phyloP scores from a whole-genome alignment of 1,140 invertebrate genomes.

The Bactericera cockerelli region DNA sequence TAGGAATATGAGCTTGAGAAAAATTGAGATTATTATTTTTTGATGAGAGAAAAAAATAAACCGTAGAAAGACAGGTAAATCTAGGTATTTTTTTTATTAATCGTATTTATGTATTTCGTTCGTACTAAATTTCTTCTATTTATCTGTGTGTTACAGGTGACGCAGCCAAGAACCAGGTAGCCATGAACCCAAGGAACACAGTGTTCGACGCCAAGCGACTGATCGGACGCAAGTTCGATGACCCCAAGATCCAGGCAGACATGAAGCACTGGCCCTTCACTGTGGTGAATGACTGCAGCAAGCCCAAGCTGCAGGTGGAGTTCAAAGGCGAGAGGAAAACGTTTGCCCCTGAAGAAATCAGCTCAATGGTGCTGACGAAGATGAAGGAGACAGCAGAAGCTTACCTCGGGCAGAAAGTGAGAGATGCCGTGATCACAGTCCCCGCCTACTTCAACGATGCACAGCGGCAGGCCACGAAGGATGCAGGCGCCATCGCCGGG shows the following conservation, averaged over 20 bases:
- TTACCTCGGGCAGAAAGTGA: slow-evolving; percentile 36
- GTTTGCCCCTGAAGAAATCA: slow-evolving; percentile 62
- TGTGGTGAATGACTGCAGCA: slow-evolving; percentile 41
- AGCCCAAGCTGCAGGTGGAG: slow-evolving; percentile 45
- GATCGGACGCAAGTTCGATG: slow-evolving; percentile 41
- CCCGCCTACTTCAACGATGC: slow-evolving; percentile 58
- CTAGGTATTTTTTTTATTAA: too few relatives aligned
- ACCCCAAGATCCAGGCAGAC: slow-evolving; percentile 48
- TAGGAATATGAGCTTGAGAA: too few relatives aligned
- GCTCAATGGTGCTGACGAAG: slow-evolving; percentile 66
- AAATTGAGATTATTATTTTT: too few relatives aligned
- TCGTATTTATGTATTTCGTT: too few relatives aligned
- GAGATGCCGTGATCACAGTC: slow-evolving; percentile 50
- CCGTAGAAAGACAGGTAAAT: too few relatives aligned
- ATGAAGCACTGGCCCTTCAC: slow-evolving; percentile 52
- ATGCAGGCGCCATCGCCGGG: slow-evolving; percentile 57
- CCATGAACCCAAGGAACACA: slow-evolving; percentile 74
- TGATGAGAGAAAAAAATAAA: too few relatives aligned
- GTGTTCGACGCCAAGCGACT: slow-evolving; percentile 65
- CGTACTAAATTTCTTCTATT: too few relatives aligned
- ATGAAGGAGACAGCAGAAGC: slow-evolving; percentile 53
- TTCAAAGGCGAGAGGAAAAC: slow-evolving; percentile 55
- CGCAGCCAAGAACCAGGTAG: slow-evolving; percentile 37
- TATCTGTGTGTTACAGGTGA: slow-evolving; percentile 30
- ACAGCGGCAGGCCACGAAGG: slow-evolving; percentile 52